Base-by-base conservation (phyloP, 2,888 invertebrate species). In the Meteorus cinctellus region DNA sequence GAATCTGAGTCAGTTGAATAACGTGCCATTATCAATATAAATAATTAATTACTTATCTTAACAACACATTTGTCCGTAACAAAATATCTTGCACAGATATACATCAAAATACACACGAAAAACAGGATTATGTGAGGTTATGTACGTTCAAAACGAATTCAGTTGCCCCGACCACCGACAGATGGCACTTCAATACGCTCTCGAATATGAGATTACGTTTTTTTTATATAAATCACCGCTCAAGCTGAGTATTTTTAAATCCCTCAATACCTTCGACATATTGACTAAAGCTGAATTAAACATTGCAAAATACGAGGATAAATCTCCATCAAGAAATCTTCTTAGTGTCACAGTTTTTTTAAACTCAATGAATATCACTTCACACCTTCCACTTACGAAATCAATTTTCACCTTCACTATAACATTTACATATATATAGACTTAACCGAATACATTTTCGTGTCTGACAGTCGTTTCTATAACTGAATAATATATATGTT, bases 1-100 rank as follows among this genome's bases (percentile, higher is more conserved):
- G 88, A 89, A 75, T 88, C 89, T 0, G 89, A 89, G 65, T 89
- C 89, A 48, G 87, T 86, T 2, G 89, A 89, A 80, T 89, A 89
- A 74, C 85, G 84, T 41, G 88, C 85, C 89, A 89, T 89, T 79
- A 8, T 75, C 60, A 8, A 55, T 16, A 66, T 41, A 19, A 65
- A 48, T 48, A 3, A n/a, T n/a, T 8, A 55, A 55, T 55, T 55
- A 19, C 19, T 4, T 55, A 19, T 19, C 4, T 55, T 19, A 19
- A 19, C 19, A 19, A 19, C 4, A n/a, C 19, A 19, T 55, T 8
- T 2, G 19, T 55, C n/a, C 19, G 24, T 19, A 3, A 19, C 55
- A 24, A 55, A 19, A 19, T 19, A 19, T 55, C 8, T 55, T 19
- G 55, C 5, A 19, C 8, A 19, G 19, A 24, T 55, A n/a, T 55